phyloP scores from a whole-genome alignment of 2,797 vertebrate species.

The Anguilla megastoma region DNA sequence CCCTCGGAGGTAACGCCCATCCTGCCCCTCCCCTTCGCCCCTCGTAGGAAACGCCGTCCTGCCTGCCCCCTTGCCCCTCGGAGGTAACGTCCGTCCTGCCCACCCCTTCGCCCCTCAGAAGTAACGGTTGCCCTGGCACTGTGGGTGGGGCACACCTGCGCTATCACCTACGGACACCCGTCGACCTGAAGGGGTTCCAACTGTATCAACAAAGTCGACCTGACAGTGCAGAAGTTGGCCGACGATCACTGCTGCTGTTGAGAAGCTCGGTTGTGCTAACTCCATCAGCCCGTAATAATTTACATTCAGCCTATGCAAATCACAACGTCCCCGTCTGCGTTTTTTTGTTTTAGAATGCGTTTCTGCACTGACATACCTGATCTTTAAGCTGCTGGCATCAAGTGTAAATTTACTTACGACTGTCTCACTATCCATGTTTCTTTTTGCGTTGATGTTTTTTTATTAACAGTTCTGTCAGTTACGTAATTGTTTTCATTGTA shows the following conservation, averaged over 20 bases:
- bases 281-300: neutral
- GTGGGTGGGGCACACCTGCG: neutral
- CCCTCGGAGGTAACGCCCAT: neutral
- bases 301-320: conserved; percentile 27
- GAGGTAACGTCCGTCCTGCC: neutral
- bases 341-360: neutral
- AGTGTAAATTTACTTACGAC: neutral
- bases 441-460: neutral
- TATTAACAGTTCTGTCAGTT: neutral
- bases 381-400: neutral
- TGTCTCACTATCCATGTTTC: neutral
- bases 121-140: neutral
- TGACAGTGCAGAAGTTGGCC: neutral
- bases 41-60: neutral
- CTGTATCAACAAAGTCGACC: conserved; percentile 30
- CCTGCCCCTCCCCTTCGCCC: too few species aligned
- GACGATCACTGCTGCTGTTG: neutral
- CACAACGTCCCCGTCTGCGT: neutral
- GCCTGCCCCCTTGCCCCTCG: neutral
- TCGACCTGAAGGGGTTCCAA: conserved; percentile 4
- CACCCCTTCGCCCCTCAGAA: neutral
- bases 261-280: neutral
- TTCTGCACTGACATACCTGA: neutral
- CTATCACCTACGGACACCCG: neutral
- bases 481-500: neutral